Conservation (phyloP, 2,797 vertebrate genomes). For the Xiphophorus birchmanni region DNA sequence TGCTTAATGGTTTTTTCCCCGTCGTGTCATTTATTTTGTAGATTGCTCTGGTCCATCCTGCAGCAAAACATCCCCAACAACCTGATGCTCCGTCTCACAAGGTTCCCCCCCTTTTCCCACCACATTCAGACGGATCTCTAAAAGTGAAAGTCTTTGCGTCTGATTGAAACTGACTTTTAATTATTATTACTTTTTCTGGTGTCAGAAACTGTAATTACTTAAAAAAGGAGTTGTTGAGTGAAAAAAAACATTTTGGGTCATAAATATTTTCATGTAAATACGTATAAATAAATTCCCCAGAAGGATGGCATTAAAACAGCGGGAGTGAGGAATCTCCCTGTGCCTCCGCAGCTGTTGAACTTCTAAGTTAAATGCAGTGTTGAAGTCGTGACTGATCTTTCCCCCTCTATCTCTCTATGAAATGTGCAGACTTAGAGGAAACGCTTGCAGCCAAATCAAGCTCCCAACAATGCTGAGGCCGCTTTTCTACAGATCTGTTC, state of each 20-base stretch:
- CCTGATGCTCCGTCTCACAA: not conserved
- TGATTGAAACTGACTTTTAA: not conserved
- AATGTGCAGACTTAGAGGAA: not conserved
- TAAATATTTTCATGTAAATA: not conserved
- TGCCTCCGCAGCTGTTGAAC: not conserved
- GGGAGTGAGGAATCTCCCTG: not conserved
- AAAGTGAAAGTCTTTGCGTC: not conserved
- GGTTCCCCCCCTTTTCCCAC: not conserved
- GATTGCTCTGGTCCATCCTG: not conserved
- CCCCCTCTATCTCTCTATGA: not conserved
- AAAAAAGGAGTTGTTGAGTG: not conserved
- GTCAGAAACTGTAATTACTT: not conserved
- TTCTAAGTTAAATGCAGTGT: not conserved
- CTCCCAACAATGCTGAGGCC: constrained; percentile 4
- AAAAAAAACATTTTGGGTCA: not conserved
- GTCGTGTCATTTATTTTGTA: not conserved
- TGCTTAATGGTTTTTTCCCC: not conserved
- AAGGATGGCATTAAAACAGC: not conserved
- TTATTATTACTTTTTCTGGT: not conserved
- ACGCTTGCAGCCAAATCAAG: not conserved
- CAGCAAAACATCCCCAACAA: not conserved
- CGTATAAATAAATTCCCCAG: too few relatives aligned
- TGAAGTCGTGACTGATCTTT: not conserved
- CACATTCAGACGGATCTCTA: not conserved
- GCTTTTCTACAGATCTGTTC: constrained; percentile 40